Evolutionary conservation across 2,888 invertebrate genomes (phyloP).

Genomic region (Polydrusus pterygomalis): DNA sequence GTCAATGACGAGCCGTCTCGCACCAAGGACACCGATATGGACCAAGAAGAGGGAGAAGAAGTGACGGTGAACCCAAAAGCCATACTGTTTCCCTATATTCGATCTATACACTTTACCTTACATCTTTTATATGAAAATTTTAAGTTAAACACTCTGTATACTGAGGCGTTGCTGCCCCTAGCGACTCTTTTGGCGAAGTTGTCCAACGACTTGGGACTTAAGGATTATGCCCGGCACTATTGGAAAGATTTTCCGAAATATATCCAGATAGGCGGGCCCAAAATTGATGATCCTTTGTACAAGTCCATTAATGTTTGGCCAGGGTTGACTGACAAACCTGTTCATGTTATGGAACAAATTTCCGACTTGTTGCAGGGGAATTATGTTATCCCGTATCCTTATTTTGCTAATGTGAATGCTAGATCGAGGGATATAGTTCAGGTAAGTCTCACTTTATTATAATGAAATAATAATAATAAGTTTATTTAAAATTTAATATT

Average conservation of each 20-base stretch:
- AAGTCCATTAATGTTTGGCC: constrained; percentile 77
- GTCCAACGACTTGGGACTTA: constrained; percentile 83
- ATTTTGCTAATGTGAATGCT: constrained; percentile 83
- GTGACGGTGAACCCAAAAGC: constrained; percentile 78
- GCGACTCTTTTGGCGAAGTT: constrained; percentile 85
- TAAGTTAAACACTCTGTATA: constrained; percentile 84
- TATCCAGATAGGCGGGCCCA: constrained; percentile 67
- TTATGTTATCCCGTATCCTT: constrained; percentile 79
- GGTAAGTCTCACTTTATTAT: constrained; percentile 70
- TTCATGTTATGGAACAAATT: constrained; percentile 83
- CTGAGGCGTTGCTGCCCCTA: constrained; percentile 80
- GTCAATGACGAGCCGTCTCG: neutral
- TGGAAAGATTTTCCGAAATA: constrained; percentile 86
- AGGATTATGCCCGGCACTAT: constrained; percentile 85
- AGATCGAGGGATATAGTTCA: constrained; percentile 84
- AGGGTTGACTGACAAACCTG: constrained; percentile 79
- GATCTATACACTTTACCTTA: constrained; percentile 85
- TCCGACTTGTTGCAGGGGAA: constrained; percentile 78
- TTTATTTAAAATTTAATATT: too few relatives aligned
- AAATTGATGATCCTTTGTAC: constrained; percentile 76
- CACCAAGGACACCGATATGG: neutral
- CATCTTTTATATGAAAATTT: constrained; percentile 95
- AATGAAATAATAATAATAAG: neutral
- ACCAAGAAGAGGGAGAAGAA: constrained; percentile 32
- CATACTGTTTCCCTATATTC: constrained; percentile 82